Evolutionary conservation across 2,113 vertebrate species (phyloP).

Genomic region (Thinocorus orbignyianus): DNA sequence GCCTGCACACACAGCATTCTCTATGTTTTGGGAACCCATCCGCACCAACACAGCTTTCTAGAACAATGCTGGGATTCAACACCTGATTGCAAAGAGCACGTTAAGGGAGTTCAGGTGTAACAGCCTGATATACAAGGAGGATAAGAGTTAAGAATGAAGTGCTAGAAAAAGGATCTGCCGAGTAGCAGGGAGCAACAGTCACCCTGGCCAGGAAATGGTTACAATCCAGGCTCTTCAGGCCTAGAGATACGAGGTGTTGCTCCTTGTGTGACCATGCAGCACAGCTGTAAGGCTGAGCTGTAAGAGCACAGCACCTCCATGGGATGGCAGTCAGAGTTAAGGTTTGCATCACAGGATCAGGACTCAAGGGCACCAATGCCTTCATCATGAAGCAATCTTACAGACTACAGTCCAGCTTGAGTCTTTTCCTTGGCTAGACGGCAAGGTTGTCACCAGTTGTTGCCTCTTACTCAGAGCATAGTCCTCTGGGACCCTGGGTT

Average conservation of each 20-base stretch:
- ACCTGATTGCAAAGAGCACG: background rate
- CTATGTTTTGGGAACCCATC: accelerated
- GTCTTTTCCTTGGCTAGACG: background rate
- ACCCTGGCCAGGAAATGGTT: background rate
- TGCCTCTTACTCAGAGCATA: background rate
- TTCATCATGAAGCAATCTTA: background rate
- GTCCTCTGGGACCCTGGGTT: background rate
- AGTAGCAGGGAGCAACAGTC: background rate
- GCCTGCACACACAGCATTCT: background rate
- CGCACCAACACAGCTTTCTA: background rate
- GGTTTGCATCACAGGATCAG: background rate
- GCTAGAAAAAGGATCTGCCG: background rate
- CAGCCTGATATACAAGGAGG: background rate
- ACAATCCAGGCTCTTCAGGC: background rate
- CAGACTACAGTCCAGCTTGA: background rate
- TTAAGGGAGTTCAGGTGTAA: background rate
- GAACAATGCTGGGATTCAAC: background rate
- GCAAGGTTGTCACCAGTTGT: background rate
- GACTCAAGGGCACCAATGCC: background rate
- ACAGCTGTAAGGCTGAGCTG: background rate
- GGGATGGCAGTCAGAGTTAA: background rate
- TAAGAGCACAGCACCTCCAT: background rate
- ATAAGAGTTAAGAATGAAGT: background rate
- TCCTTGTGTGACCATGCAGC: background rate
- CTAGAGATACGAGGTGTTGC: background rate